Base-by-base conservation (phyloP, 2,888 invertebrate genomes). In the Phyllotreta cruciferae region DNA sequence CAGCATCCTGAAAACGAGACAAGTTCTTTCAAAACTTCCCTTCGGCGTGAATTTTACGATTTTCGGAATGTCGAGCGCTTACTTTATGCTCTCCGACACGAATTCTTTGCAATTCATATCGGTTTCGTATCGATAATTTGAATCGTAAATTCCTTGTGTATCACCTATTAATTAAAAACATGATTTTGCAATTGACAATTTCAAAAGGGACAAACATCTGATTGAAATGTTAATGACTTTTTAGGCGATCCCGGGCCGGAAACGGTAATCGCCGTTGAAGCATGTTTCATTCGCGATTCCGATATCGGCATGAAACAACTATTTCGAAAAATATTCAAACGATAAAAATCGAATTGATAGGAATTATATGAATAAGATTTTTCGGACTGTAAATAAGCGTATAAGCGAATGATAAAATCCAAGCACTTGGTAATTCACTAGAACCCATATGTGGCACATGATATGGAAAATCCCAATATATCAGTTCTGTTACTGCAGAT, bases 1-100 rank as follows among this genome's bases (percentile, higher is more conserved):
- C 75, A 99, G 96, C 96, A 99, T 98, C 84, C 98, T 98, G 81
- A 68, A 82, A 24, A 24, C 34, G 38, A 52, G 39, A 41, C 37
- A 14, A 9, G 6, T n/a, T 7, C 3, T 14, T 13, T 3, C 4
- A 44, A n/a, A 55, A n/a, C n/a, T 55, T 39, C 8, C 24, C 1
- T 14, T 6, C 13, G 41, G 44, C n/a, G 13, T 3, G 5, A 9
- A 11, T 5, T 34, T 3, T 9, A 1, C 8, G 10, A 50, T 49
- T 11, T 49, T 50, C 6, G 34, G 6, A 39, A 9, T 6, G 55
- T 47, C n/a, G 37, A 44, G 39, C 45, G 50, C 54, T 63, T 64
- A 66, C 64, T 47, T 66, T 11, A 66, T 39, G 44, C 56, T 55
- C 11, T 61, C 57, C 11, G 56, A 39, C 6, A 66, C 55, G 10